Base-by-base conservation (phyloP, 2,888 invertebrate species). In the Emmelina monodactyla region DNA sequence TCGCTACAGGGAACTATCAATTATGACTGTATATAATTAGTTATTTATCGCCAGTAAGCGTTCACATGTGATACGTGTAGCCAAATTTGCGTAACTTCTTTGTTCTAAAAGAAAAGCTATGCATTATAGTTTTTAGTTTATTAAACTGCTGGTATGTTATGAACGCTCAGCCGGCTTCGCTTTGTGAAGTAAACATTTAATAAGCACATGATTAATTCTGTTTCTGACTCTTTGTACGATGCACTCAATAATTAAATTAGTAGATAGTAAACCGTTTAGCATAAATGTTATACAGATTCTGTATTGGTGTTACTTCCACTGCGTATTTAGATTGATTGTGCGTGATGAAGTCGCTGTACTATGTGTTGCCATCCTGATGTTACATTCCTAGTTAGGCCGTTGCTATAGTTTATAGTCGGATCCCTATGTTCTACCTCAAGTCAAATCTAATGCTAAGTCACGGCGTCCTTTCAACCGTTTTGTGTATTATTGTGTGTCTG, bases 41-140 rank as follows among this genome's bases (percentile, higher is more conserved):
- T 58, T 61, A 67, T 56, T 62, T 60, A 62, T 67, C 72, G 73
- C 76, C 69, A 65, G 65, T 73, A 70, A 76, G 75, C 73, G 69
- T 69, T 71, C 73, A 70, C 70, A 76, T 79, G 79, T 79, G 79
- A 79, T 79, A 78, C 75, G 72, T 75, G 69, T 75, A 75, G 78
- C 78, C 79, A 79, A 80, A 80, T 75, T 69, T 71, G 76, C 73
- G 75, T 72, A 67, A 69, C 71, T 76, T 76, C 76, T 78, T 76
- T 76, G 76, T 78, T 79, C 68, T 78, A 78, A 75, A 76, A 76
- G 75, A 64, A 76, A 76, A 72, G 72, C 73, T 73, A 73, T 75
- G 72, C 75, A 70, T 73, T 62, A 65, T 62, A 37, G 35, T 36
- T 64, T 55, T 60, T 65, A 57, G 62, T 66, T 70, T 57, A 55